Base-by-base conservation (phyloP, 2,888 invertebrate species). In the Athalia cordata region DNA sequence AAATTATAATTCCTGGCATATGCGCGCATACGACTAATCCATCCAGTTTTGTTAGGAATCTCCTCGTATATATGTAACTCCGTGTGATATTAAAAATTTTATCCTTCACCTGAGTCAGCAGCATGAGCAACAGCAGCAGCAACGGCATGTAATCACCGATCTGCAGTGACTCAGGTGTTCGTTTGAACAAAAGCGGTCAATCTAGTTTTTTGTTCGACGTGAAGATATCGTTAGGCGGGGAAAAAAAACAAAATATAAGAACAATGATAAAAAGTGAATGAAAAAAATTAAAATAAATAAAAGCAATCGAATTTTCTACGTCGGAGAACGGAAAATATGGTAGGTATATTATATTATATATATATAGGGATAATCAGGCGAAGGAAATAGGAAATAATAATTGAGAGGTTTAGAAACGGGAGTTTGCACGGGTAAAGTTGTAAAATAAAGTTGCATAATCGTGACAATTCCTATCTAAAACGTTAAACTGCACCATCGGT, bases 101-200 rank as follows among this genome's bases (percentile, higher is more conserved):
- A 29, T 29, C 29, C 29, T 29, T 29, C 2, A 29, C 55, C 70
- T 13, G 59, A 59, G 4, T 45, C 29, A 59, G 29, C 15, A 9
- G 50, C 49, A 11, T 29, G 29, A 29, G 29, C 29, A 29, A 2
- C 29, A 29, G 29, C 29, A 29, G 29, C 15, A n/a, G 50, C 49
- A 11, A 4, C 47, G 5, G n/a, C 13, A 29, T 29, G 7, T 3
- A 11, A 13, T 65, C 11, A 45, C 45, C 64, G 67, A 52, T 50
- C 59, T n/a, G 45, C 50, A 50, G 57, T 72, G 72, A 72, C 57
- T 72, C 72, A 72, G 72, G 57, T 72, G 72, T 72, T 59, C 45
- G 57, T 72, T 72, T 13, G n/a, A 72, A 59, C 72, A 59, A 72
- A 72, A 59, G 72, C 59, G 52, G 72, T 72, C 43, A 57, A 59